Percentiles rank a stretch among this genome's conserved stretches.
These are phyloP conservation scores for Hassar affinis DNA, from an alignment of 2,113 vertebrate species.

Conservation along the genomic window DNA sequence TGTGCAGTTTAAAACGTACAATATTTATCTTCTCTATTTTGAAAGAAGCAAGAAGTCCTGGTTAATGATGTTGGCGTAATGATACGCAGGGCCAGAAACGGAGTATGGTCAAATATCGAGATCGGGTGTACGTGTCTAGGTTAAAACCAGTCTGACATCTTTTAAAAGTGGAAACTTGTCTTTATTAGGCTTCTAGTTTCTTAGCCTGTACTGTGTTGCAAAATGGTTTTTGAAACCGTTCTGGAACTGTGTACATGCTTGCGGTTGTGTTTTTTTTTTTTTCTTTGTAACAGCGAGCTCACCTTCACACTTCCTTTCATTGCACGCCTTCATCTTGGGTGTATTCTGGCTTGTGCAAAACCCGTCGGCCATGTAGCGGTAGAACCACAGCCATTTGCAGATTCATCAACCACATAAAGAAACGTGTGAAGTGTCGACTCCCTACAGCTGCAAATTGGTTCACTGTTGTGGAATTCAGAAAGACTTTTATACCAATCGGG, in stretches of 20 bases:
- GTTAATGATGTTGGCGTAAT: neutral
- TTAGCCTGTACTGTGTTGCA: neutral
- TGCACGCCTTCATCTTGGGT: neutral
- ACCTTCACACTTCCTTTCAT: slow-evolving; percentile 10
- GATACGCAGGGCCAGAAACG: neutral
- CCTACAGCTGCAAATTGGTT: neutral
- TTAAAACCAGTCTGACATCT: neutral
- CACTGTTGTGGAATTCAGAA: neutral
- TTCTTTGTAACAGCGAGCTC: neutral
- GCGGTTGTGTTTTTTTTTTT: neutral
- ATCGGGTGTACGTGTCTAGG: neutral
- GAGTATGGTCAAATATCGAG: neutral
- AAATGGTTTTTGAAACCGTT: neutral
- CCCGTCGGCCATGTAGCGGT: neutral
- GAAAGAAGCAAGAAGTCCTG: neutral
- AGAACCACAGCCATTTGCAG: neutral
- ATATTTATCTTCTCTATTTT: neutral
- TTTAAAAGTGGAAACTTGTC: neutral
- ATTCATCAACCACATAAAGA: neutral
- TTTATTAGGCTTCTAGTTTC: neutral
- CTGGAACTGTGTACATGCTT: neutral
- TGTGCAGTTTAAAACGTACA: neutral
- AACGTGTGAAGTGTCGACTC: neutral
- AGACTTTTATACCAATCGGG: neutral
- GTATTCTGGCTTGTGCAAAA: neutral